These are phyloP conservation scores for Calyptommatus sinebrachiatus DNA, from an alignment of 2,113 vertebrate species.

Conservation along the genomic window DNA sequence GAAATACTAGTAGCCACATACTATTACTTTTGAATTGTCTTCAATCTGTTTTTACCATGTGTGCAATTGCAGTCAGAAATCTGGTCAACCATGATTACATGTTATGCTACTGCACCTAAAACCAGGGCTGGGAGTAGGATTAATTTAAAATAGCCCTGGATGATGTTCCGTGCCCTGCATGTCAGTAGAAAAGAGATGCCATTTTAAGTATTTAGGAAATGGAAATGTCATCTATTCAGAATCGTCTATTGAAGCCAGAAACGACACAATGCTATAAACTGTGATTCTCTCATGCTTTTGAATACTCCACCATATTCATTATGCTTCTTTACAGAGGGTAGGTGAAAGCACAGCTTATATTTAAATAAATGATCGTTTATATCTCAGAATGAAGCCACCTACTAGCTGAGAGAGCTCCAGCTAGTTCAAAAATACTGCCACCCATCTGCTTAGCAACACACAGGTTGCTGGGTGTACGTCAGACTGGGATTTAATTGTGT, in stretches of 20 bases:
- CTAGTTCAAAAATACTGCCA: slow-evolving; percentile 11
- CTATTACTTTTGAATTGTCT: no score
- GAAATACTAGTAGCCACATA: no score
- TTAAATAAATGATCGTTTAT: slow-evolving; percentile 15
- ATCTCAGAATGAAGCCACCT: slow-evolving; percentile 28
- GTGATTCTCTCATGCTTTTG: background rate
- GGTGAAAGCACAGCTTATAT: background rate
- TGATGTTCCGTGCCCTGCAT: background rate
- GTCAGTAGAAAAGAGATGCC: background rate
- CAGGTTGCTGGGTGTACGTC: background rate
- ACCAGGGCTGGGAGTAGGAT: background rate
- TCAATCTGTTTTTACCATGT: no score
- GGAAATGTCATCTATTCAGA: slow-evolving; percentile 22
- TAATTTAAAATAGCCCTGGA: background rate
- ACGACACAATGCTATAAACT: background rate
- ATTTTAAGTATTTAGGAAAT: slow-evolving; percentile 1
- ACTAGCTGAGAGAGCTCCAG: slow-evolving; percentile 13
- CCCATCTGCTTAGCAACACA: slow-evolving; percentile 10
- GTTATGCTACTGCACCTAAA: background rate
- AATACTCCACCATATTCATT: background rate
- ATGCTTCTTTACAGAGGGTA: background rate
- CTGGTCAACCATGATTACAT: no score
- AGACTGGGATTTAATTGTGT: background rate
- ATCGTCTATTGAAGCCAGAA: slow-evolving; percentile 2
- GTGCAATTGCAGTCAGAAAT: no score